Conservation (phyloP, 1,140 invertebrate genomes). For the Anoplolepis gracilipes region DNA sequence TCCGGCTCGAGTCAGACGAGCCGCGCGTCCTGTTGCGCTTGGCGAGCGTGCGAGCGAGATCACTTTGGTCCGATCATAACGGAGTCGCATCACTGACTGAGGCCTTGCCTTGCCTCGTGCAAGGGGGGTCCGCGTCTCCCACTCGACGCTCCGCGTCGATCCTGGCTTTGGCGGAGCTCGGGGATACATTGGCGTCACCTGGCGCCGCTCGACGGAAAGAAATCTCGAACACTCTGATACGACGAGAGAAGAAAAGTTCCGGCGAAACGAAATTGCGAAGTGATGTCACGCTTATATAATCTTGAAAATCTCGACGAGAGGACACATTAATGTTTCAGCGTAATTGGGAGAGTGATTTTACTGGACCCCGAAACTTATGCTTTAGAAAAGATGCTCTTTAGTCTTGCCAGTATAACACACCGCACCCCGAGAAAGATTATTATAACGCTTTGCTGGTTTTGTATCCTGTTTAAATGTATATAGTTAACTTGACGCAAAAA, state of each 20-base stretch:
- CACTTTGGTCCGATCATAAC: constrained; percentile 73
- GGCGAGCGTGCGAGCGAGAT: constrained; percentile 13
- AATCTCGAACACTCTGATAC: constrained; percentile 29
- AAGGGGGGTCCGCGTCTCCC: constrained; percentile 14
- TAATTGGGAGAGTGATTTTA: not conserved
- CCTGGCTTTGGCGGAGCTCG: constrained; percentile 10
- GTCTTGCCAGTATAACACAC: not conserved
- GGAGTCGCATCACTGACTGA: constrained; percentile 80
- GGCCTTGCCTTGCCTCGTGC: constrained; percentile 61
- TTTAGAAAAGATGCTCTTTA: not conserved
- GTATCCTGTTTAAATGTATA: not conserved
- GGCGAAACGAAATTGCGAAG: not conserved
- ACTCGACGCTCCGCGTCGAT: constrained; percentile 58
- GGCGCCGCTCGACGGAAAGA: constrained; percentile 60
- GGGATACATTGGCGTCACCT: constrained; percentile 82
- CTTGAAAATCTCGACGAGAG: too few species aligned
- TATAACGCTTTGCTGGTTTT: too few species aligned
- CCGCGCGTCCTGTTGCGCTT: constrained; percentile 66
- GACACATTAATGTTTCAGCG: not conserved
- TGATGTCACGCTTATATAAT: too few species aligned
- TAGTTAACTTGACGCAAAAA: not conserved
- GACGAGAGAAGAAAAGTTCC: not conserved
- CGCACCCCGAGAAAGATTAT: not conserved
- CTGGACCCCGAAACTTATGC: not conserved
- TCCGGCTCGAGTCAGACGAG: constrained; percentile 33